A percentile compares a stretch with the other conserved stretches of the same genome.
Evolutionary conservation across 2,113 vertebrate genomes (phyloP).

Genomic region (Mungos mungo): DNA sequence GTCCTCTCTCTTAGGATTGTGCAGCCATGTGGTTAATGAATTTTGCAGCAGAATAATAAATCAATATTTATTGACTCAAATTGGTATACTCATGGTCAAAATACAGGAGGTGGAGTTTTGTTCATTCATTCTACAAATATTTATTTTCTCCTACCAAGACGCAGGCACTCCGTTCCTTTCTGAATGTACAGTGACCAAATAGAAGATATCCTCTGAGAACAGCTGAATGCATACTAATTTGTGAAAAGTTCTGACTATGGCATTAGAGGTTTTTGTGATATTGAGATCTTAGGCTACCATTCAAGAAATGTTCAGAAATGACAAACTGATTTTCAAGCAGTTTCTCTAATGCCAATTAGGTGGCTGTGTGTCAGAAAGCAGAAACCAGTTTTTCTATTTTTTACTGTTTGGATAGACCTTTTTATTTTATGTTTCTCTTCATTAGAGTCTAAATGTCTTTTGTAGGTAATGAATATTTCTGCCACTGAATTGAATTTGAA

Average conservation of each 20-base stretch:
- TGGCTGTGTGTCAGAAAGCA: background rate
- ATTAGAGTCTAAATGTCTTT: background rate
- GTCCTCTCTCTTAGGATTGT: background rate
- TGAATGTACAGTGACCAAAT: background rate
- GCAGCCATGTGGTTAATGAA: constrained; percentile 42
- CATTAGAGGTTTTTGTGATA: background rate
- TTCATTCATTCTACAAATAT: constrained; percentile 53
- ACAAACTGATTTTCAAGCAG: background rate
- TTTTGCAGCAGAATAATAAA: constrained; percentile 41
- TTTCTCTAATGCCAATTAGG: background rate
- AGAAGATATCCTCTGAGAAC: background rate
- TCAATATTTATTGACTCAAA: constrained; percentile 53
- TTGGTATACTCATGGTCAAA: background rate
- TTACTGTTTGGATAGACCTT: background rate
- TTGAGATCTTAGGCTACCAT: background rate
- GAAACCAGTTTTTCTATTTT: background rate
- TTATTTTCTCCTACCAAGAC: constrained; percentile 24
- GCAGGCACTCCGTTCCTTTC: background rate
- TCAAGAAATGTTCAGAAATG: constrained; percentile 8
- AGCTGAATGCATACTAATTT: background rate
- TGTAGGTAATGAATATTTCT: background rate
- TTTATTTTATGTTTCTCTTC: constrained; percentile 24
- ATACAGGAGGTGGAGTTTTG: background rate
- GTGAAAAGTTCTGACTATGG: background rate
- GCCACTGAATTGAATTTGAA: constrained; percentile 3